These are phyloP conservation scores for Thomomys bottae DNA, from an alignment of 2,113 vertebrate species.

Conservation along the genomic window DNA sequence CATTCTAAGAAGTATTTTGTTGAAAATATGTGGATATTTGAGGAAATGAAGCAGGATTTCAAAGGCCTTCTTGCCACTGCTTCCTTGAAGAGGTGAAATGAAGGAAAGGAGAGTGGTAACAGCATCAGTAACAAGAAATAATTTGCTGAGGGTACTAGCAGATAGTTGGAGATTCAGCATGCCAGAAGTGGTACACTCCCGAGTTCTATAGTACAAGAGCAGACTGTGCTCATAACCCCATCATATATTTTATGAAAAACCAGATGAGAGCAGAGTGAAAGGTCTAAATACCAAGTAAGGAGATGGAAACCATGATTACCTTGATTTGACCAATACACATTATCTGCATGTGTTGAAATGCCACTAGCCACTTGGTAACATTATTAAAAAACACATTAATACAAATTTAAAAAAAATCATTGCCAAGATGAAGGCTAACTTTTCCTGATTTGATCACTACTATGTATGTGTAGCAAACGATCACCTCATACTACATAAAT, in stretches of 20 bases:
- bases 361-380: neutral
- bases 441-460: neutral
- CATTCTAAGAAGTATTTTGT: constrained; percentile 58
- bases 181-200: neutral
- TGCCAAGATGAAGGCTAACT: neutral
- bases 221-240: neutral
- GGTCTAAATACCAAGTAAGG: neutral
- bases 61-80: neutral
- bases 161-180: neutral
- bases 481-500: neutral
- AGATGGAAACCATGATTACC: neutral
- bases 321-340: neutral
- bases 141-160: neutral
- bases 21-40: constrained; percentile 55
- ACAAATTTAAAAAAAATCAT: neutral
- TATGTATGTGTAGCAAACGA: neutral
- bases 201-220: neutral
- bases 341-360: neutral
- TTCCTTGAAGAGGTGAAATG: constrained; percentile 31
- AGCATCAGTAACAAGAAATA: neutral
- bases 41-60: constrained; percentile 57
- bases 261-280: neutral
- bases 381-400: neutral
- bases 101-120: neutral
- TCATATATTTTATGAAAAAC: neutral